These are phyloP conservation scores for Peucedramus taeniatus DNA, from an alignment of 2,113 vertebrate species.

Conservation along the genomic window DNA sequence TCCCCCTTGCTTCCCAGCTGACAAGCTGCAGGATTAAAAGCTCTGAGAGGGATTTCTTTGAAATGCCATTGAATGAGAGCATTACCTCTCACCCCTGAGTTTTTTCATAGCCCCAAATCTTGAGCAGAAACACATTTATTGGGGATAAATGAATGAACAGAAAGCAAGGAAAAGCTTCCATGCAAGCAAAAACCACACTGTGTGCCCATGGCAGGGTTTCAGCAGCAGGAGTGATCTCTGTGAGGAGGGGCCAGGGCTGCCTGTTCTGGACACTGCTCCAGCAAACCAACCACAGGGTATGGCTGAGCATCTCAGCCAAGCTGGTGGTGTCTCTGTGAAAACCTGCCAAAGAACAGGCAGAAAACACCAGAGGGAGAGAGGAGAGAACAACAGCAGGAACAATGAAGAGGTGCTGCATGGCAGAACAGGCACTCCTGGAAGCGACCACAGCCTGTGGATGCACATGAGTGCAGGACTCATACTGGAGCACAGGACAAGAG, in stretches of 20 bases:
- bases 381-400: accelerated
- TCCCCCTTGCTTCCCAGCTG: accelerated
- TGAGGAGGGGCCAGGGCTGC: background rate
- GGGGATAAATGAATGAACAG: background rate
- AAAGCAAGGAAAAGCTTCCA: background rate
- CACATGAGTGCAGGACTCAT: background rate
- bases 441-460: background rate
- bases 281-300: background rate
- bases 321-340: background rate
- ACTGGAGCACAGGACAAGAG: background rate
- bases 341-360: background rate
- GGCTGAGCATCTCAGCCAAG: background rate
- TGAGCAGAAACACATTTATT: background rate
- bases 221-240: background rate
- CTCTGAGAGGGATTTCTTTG: background rate
- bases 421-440: background rate
- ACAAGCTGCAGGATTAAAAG: background rate
- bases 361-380: background rate
- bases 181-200: background rate
- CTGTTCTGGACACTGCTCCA: background rate
- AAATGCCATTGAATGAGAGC: background rate
- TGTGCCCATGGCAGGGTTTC: background rate
- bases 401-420: background rate
- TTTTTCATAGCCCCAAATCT: background rate
- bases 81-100: background rate